These are phyloP conservation scores for Didymodactylos carnosus DNA, from an alignment of 2,888 invertebrate species.

Conservation along the genomic window DNA sequence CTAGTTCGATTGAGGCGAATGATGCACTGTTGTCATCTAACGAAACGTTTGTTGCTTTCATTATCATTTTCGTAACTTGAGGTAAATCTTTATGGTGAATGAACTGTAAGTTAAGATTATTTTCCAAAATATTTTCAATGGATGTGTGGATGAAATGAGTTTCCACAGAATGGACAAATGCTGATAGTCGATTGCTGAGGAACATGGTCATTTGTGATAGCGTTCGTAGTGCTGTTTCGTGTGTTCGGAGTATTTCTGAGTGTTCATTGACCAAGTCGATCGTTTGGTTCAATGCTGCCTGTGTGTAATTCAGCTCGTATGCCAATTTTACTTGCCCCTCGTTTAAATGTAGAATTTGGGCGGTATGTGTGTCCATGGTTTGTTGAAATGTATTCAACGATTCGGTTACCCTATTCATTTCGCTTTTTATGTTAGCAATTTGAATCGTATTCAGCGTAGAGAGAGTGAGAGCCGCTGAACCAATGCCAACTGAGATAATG, in stretches of 20 bases:
- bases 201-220: neutral
- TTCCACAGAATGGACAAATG: neutral
- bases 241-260: neutral
- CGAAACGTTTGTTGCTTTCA: neutral
- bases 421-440: too few relatives aligned
- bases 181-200: neutral
- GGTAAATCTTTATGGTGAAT: neutral
- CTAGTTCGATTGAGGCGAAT: neutral
- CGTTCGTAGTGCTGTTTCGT: neutral
- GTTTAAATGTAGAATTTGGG: neutral
- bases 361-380: too few relatives aligned
- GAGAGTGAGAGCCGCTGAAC: too few relatives aligned
- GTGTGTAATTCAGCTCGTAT: neutral
- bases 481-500: too few relatives aligned
- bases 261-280: neutral
- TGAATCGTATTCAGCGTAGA: too few relatives aligned
- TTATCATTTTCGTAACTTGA: neutral
- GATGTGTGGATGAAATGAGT: neutral
- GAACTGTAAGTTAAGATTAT: neutral
- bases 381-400: too few relatives aligned
- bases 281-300: neutral
- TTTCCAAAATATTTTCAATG: neutral
- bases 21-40: neutral
- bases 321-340: neutral
- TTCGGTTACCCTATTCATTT: too few relatives aligned